These are phyloP conservation scores for Diarsia dahlii DNA, from an alignment of 2,888 invertebrate species.

Conservation along the genomic window DNA sequence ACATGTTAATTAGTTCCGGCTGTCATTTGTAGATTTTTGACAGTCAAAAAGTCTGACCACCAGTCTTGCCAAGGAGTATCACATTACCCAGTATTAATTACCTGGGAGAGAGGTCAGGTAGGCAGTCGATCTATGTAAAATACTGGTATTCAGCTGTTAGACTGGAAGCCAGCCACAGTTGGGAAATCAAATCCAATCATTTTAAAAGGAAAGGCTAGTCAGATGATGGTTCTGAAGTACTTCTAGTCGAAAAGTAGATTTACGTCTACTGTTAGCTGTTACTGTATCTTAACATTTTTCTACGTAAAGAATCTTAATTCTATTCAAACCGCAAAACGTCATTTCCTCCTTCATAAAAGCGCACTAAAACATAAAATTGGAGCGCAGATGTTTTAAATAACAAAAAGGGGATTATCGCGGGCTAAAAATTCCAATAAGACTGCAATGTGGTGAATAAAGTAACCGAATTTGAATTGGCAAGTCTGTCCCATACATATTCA, in stretches of 20 bases:
- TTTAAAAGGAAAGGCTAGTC: too few species aligned
- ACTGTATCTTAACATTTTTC: background rate
- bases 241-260: too few species aligned
- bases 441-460: constrained; percentile 81
- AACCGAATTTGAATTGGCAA: constrained; percentile 87
- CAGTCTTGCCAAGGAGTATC: too few species aligned
- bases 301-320: constrained; percentile 16
- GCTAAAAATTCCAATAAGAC: constrained; percentile 77
- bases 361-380: constrained; percentile 28
- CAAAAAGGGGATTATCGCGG: constrained; percentile 62
- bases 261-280: background rate
- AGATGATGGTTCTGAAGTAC: background rate
- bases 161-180: background rate
- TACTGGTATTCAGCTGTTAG: too few species aligned
- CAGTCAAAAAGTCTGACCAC: too few species aligned
- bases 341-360: constrained; percentile 39
- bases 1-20: too few species aligned
- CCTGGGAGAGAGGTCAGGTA: too few species aligned
- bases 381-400: constrained; percentile 61
- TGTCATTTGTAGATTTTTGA: too few species aligned
- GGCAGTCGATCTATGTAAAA: too few species aligned
- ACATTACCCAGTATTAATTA: too few species aligned
- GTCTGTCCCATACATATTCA: constrained; percentile 87
- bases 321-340: constrained; percentile 28
- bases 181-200: too few species aligned